Conservation (phyloP, 1,140 invertebrate genomes). For the Drosophila sproati region DNA sequence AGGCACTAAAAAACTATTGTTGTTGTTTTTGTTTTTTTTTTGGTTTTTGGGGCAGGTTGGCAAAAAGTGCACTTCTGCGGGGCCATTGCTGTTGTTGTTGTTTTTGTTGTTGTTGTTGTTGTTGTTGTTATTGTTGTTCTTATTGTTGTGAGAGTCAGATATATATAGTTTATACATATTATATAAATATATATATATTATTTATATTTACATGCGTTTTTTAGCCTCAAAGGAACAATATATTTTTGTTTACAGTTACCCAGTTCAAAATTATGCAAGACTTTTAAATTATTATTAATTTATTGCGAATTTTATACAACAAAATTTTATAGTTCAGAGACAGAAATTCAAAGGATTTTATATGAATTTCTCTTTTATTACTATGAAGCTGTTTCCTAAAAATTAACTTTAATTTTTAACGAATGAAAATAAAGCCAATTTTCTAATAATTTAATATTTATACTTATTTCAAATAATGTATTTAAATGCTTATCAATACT, state of each 20-base stretch:
- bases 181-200: no score
- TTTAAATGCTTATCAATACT: no score
- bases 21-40: background rate
- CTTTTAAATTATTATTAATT: no score
- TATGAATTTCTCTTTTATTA: no score
- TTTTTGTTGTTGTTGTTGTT: conserved; percentile 16
- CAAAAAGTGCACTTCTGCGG: conserved; percentile 39
- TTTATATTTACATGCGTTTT: background rate
- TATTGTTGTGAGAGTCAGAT: conserved; percentile 5
- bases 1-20: conserved; percentile 28
- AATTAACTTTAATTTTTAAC: no score
- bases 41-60: conserved; percentile 1
- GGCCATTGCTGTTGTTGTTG: conserved; percentile 20
- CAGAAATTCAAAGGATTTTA: no score
- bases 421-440: no score
- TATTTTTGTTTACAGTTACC: background rate
- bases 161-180: conserved; percentile 6
- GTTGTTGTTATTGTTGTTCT: conserved; percentile 7
- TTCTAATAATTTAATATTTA: no score
- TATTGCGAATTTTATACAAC: no score
- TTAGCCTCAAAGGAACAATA: background rate
- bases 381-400: no score
- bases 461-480: no score
- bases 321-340: no score
- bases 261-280: background rate